These are phyloP conservation scores for Saccostrea echinata DNA, from an alignment of 1,140 invertebrate species.

Conservation along the genomic window DNA sequence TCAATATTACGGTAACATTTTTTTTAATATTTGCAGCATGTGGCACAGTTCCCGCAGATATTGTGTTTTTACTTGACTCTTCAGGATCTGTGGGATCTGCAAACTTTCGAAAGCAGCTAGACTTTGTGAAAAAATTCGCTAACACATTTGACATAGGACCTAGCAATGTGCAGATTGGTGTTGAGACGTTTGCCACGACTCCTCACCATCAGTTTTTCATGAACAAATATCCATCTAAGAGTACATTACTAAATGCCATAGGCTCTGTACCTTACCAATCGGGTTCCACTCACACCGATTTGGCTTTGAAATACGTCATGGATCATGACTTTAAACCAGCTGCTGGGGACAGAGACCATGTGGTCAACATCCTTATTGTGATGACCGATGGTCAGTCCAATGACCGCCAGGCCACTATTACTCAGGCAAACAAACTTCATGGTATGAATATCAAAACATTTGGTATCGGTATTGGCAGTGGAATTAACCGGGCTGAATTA, in stretches of 20 bases:
- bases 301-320: slow-evolving; percentile 66
- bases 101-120: slow-evolving; percentile 70
- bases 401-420: slow-evolving; percentile 44
- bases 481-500: slow-evolving; percentile 60
- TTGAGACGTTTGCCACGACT: slow-evolving; percentile 65
- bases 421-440: slow-evolving; percentile 52
- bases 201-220: slow-evolving; percentile 68
- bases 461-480: slow-evolving; percentile 69
- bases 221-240: slow-evolving; percentile 61
- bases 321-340: slow-evolving; percentile 65
- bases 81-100: slow-evolving; percentile 68
- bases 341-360: slow-evolving; percentile 67
- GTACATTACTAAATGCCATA: slow-evolving; percentile 61
- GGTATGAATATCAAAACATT: slow-evolving; percentile 61
- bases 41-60: slow-evolving; percentile 71
- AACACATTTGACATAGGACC: slow-evolving; percentile 66
- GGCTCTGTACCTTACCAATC: slow-evolving; percentile 59
- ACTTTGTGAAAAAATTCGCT: slow-evolving; percentile 72
- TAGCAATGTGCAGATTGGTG: slow-evolving; percentile 63
- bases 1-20: too few species aligned
- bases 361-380: slow-evolving; percentile 68
- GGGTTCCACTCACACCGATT: slow-evolving; percentile 66
- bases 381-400: slow-evolving; percentile 69
- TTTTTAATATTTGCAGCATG: slow-evolving; percentile 60
- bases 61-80: slow-evolving; percentile 73